phyloP scores from a whole-genome alignment of 2,113 vertebrate genomes.

The Trinectes maculatus region DNA sequence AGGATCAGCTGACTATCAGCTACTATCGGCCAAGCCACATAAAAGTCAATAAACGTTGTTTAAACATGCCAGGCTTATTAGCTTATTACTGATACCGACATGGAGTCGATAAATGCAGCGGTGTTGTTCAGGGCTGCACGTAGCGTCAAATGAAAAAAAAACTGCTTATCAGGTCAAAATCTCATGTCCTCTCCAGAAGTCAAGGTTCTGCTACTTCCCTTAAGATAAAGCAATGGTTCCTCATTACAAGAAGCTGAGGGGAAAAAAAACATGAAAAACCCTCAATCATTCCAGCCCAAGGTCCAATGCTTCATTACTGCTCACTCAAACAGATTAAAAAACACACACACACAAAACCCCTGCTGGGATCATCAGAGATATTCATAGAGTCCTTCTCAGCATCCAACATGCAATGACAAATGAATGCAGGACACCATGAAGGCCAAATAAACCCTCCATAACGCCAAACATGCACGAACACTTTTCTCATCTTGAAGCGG shows the following conservation, averaged over 20 bases:
- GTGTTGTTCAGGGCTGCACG: constrained; percentile 4
- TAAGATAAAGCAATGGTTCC: constrained; percentile 34
- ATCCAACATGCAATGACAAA: constrained; percentile 64
- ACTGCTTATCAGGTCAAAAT: constrained; percentile 13
- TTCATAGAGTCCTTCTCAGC: constrained; percentile 42
- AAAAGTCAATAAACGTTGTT: constrained; percentile 35
- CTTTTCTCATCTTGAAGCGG: background rate
- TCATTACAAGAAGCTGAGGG: constrained; percentile 36
- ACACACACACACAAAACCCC: constrained; percentile 27
- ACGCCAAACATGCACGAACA: background rate
- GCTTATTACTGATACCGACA: constrained; percentile 8
- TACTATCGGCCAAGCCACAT: constrained; percentile 23
- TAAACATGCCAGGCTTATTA: constrained; percentile 23
- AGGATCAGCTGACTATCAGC: constrained; percentile 27
- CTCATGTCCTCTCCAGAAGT: constrained; percentile 20
- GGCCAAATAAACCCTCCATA: constrained; percentile 61
- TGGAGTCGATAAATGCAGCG: background rate
- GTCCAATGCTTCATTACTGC: constrained; percentile 53
- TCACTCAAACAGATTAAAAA: constrained; percentile 18
- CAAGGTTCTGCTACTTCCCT: constrained; percentile 32
- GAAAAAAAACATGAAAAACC: constrained; percentile 28
- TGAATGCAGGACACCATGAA: constrained; percentile 66
- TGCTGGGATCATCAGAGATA: constrained; percentile 54
- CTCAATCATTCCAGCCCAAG: constrained; percentile 39
- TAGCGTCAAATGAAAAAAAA: constrained; percentile 20